Conservation (phyloP, 2,113 vertebrate species). For the Mungos mungo region DNA sequence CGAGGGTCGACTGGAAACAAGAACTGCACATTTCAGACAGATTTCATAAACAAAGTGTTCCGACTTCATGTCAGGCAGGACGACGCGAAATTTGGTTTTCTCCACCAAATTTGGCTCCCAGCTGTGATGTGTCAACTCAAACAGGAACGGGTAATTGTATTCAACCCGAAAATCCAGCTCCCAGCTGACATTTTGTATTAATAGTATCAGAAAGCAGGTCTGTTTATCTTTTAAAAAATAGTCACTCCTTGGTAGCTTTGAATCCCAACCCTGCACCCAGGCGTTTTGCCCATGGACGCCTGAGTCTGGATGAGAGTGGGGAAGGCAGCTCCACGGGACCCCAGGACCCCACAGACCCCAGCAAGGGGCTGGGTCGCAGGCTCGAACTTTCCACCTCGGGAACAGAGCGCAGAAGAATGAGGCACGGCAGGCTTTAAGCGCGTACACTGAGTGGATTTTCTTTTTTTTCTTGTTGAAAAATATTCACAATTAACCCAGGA, state of each 20-base stretch:
- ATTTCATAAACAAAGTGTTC: background rate
- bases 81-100: conserved; percentile 53
- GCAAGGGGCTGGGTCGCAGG: accelerated
- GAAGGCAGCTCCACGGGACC: accelerated
- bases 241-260: background rate
- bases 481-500: background rate
- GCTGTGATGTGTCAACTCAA: conserved; percentile 52
- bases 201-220: conserved; percentile 18
- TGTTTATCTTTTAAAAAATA: background rate
- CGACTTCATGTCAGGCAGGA: conserved; percentile 44
- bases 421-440: background rate
- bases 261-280: background rate
- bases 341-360: accelerated
- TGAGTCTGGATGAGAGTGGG: accelerated
- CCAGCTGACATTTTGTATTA: conserved; percentile 35
- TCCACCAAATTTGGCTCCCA: conserved; percentile 64
- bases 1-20: background rate
- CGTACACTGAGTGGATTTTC: accelerated
- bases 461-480: background rate
- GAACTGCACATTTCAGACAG: background rate
- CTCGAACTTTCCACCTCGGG: accelerated
- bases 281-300: accelerated
- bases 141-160: conserved; percentile 41
- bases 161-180: conserved; percentile 38
- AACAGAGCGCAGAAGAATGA: accelerated